These are phyloP conservation scores for Spilogale gracilis DNA, from an alignment of 2,113 vertebrate genomes.

Conservation along the genomic window DNA sequence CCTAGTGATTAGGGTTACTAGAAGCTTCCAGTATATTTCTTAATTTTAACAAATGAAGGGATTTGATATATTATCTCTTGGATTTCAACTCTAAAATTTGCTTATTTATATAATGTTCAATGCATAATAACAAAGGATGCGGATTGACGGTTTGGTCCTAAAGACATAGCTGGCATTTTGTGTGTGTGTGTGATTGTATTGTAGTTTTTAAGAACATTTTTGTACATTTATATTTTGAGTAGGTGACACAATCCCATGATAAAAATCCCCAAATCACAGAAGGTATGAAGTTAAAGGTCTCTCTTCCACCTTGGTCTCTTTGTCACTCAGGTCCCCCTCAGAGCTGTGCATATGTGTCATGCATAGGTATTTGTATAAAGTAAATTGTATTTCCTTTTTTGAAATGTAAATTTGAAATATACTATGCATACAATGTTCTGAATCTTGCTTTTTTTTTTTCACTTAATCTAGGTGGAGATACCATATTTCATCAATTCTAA, in stretches of 20 bases:
- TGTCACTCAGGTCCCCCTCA: not conserved
- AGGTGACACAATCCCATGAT: not conserved
- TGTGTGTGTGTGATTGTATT: not conserved
- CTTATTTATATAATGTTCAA: constrained; percentile 9
- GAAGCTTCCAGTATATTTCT: not conserved
- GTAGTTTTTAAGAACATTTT: not conserved
- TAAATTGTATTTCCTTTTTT: not conserved
- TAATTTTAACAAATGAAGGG: constrained; percentile 23
- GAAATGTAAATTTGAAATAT: not conserved
- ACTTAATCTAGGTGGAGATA: not conserved
- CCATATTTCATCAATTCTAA: not conserved
- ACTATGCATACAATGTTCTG: not conserved
- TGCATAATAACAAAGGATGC: not conserved
- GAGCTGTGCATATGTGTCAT: not conserved
- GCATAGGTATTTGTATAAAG: not conserved
- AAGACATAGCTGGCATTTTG: not conserved
- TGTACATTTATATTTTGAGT: not conserved
- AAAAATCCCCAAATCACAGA: not conserved
- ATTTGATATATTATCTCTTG: constrained; percentile 32
- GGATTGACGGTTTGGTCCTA: not conserved
- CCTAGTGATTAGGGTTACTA: constrained; percentile 20
- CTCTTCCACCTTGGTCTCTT: not conserved
- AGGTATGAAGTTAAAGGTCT: not conserved
- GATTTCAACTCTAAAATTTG: not conserved
- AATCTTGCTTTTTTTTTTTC: not conserved